Percentiles rank a stretch among this genome's conserved stretches.
phyloP scores from a whole-genome alignment of 2,113 vertebrate genomes.

The Alethe diademata region DNA sequence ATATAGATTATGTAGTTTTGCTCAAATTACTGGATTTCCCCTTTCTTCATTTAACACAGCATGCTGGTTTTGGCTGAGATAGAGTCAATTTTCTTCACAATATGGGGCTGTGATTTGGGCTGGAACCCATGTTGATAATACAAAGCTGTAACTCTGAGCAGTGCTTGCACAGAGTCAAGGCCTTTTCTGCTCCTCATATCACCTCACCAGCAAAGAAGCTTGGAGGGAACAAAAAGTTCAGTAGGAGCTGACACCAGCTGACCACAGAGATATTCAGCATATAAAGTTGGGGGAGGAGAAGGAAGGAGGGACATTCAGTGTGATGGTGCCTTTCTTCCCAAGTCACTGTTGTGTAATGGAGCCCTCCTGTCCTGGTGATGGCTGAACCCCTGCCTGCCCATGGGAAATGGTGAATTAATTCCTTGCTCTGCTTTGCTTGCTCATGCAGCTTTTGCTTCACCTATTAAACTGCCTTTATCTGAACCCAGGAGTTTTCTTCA shows the following conservation, averaged over 20 bases:
- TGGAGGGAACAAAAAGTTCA: not conserved
- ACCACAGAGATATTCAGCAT: not conserved
- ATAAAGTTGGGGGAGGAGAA: not conserved
- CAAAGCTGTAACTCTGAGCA: not conserved
- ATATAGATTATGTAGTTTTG: not conserved
- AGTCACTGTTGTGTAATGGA: not conserved
- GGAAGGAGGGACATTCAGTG: not conserved
- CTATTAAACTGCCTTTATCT: not conserved
- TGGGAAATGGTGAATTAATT: not conserved
- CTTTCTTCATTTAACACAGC: not conserved
- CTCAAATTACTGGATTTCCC: not conserved
- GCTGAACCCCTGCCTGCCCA: not conserved
- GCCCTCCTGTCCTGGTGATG: accelerated
- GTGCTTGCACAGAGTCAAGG: not conserved
- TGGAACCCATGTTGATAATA: not conserved
- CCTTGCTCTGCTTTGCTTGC: not conserved
- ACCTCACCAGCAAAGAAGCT: not conserved
- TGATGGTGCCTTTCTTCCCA: not conserved
- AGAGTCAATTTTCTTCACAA: not conserved
- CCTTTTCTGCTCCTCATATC: not conserved
- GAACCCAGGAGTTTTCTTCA: not conserved
- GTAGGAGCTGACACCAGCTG: not conserved
- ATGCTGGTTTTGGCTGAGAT: not conserved
- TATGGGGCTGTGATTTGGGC: not conserved
- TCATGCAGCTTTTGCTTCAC: not conserved